These are phyloP conservation scores for Idaea biselata DNA, from an alignment of 2,888 invertebrate genomes.

Conservation along the genomic window DNA sequence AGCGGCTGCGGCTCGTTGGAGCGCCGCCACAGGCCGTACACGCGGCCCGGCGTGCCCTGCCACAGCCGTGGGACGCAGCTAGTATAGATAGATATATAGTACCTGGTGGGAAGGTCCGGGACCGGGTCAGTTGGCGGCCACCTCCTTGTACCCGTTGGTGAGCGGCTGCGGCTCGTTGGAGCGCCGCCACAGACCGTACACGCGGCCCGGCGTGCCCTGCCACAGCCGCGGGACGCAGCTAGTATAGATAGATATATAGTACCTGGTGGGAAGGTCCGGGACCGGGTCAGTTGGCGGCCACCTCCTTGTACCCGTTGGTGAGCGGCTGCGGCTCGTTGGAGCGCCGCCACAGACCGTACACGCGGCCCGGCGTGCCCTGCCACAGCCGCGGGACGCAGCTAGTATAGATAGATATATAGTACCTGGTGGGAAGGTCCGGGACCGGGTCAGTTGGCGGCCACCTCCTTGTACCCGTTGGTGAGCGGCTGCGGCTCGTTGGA, in stretches of 20 bases:
- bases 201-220: slow-evolving; percentile 98
- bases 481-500: slow-evolving; percentile 70
- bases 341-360: slow-evolving; percentile 96
- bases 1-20: slow-evolving; percentile 70
- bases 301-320: slow-evolving; percentile 72
- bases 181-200: slow-evolving; percentile 96
- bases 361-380: slow-evolving; percentile 98
- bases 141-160: slow-evolving; percentile 72
- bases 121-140: too few relatives aligned
- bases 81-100: too few relatives aligned
- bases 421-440: slow-evolving; percentile 13
- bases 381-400: slow-evolving; percentile 97
- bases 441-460: slow-evolving; percentile 70
- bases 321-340: slow-evolving; percentile 70
- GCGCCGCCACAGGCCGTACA: slow-evolving; percentile 96
- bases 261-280: too few relatives aligned
- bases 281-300: too few relatives aligned
- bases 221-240: slow-evolving; percentile 97
- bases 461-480: slow-evolving; percentile 72
- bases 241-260: too few relatives aligned
- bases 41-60: slow-evolving; percentile 98
- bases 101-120: too few relatives aligned
- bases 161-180: slow-evolving; percentile 70
- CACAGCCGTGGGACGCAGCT: slow-evolving; percentile 97
- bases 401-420: too few relatives aligned